Evolutionary conservation across 2,888 invertebrate genomes (phyloP).

Genomic region (Meteorus colon): DNA sequence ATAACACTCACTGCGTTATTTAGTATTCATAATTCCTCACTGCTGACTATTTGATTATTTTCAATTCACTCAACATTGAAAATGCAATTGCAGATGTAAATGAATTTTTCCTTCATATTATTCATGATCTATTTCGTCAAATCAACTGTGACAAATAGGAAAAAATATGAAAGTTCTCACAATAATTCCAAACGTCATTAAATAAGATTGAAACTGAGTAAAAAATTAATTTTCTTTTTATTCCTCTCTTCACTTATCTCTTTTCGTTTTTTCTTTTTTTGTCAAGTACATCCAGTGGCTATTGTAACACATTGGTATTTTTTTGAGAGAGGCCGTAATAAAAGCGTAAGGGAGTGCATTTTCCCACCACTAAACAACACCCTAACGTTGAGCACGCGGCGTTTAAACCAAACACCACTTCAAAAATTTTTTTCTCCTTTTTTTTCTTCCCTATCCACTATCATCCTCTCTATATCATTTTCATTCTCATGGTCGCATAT

Average conservation of each 20-base stretch:
- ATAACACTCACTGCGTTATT: constrained; percentile 10
- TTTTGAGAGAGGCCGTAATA: background rate
- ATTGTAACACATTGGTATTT: constrained; percentile 4
- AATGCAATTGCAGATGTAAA: background rate
- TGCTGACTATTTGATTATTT: constrained; percentile 25
- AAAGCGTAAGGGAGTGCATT: background rate
- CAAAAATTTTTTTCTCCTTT: background rate
- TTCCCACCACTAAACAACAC: constrained; percentile 1
- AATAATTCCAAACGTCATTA: too few relatives aligned
- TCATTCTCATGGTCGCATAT: too few relatives aligned
- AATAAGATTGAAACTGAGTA: background rate
- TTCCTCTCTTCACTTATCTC: background rate
- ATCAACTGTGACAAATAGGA: background rate
- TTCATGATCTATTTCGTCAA: background rate
- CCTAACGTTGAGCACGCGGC: constrained; percentile 12
- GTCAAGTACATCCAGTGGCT: background rate
- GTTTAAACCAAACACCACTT: constrained; percentile 8
- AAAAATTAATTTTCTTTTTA: background rate
- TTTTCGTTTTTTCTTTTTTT: background rate
- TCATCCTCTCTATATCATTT: too few relatives aligned
- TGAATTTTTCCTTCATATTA: background rate
- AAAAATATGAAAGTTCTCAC: too few relatives aligned
- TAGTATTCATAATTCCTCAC: constrained; percentile 19
- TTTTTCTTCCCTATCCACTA: too few relatives aligned
- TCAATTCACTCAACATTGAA: constrained; percentile 2